Evolutionary conservation across 2,888 invertebrate species (phyloP), one percentile per base, ranked within the genome.

Genomic region (Dasysyrphus tricinctus): DNA sequence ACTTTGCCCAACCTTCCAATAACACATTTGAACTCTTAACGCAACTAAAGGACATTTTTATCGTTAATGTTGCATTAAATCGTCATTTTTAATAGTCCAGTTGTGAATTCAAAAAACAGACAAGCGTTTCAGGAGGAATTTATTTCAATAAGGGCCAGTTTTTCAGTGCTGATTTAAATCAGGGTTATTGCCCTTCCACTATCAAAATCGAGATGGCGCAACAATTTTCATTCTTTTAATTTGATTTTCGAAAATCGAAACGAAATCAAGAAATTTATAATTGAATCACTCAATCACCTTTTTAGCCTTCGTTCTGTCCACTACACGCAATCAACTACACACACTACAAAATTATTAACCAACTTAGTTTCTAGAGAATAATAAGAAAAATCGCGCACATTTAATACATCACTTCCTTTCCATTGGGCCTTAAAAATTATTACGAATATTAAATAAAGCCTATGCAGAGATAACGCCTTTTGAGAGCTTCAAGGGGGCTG

Each of bases 401-500:
- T 83, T 70, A 83, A 75, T 79, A 51, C 76, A 54, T 63, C 67
- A 80, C 76, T 80, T 80, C 84, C 80, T 84, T 61, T 73, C 56
- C 76, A 67, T 76, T 73, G 77, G 63, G 29, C 56, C 74, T 61
- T 54, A n/a, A 63, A 85, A 85, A 77, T 81, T 73, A 85, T 81
- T 81, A 47, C 85, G 85, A 77, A 77, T 80, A 80, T 84, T 80
- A 80, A 80, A 69, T 69, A 73, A 80, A 80, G 56, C 85, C 73
- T 49, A 42, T 61, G 70, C 72, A 67, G 29, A 73, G 47, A 51
- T 34, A 37, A 49, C 24, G 79, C 16, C 39, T 59, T 47, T 42
- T 42, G 59, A 24, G 39, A n/a, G n/a, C 14, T 54, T 14, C 3
- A 19, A 34, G 16, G 16, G 16, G 32, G 32, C 2, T 0, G 16